Evolutionary conservation across 2,797 vertebrate genomes (phyloP).

Genomic region (Antennarius maculatus): DNA sequence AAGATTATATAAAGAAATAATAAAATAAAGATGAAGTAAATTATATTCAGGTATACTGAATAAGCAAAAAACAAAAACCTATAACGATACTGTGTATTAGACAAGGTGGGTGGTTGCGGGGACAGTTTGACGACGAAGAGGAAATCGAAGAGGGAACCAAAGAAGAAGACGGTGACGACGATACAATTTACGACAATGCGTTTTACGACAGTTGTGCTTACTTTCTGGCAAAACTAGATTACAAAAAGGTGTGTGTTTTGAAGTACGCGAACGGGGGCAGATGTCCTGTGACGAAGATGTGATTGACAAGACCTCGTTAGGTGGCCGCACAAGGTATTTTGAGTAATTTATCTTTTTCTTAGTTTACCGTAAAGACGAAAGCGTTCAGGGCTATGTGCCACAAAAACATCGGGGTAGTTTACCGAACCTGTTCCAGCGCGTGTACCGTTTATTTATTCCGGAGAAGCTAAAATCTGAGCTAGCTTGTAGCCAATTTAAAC

Average conservation of each 20-base stretch:
- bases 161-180: neutral
- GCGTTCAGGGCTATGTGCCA: neutral
- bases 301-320: slow-evolving; percentile 49
- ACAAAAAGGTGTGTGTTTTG: slow-evolving; percentile 72
- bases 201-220: slow-evolving; percentile 68
- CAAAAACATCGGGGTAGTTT: neutral
- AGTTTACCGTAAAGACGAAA: neutral
- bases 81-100: too few relatives aligned
- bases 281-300: slow-evolving; percentile 60
- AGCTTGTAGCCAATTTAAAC: slow-evolving; percentile 15
- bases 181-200: neutral
- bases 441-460: rapidly evolving
- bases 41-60: too few relatives aligned
- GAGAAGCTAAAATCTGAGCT: neutral
- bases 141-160: neutral
- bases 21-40: too few relatives aligned
- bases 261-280: slow-evolving; percentile 30
- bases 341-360: neutral
- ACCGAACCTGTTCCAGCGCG: neutral
- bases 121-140: neutral
- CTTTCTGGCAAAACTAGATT: slow-evolving; percentile 70
- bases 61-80: too few relatives aligned
- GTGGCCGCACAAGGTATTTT: slow-evolving; percentile 20
- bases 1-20: too few relatives aligned
- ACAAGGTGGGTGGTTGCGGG: neutral